Evolutionary conservation across 2,113 vertebrate genomes (phyloP).

Genomic region (Atrichornis clamosus): DNA sequence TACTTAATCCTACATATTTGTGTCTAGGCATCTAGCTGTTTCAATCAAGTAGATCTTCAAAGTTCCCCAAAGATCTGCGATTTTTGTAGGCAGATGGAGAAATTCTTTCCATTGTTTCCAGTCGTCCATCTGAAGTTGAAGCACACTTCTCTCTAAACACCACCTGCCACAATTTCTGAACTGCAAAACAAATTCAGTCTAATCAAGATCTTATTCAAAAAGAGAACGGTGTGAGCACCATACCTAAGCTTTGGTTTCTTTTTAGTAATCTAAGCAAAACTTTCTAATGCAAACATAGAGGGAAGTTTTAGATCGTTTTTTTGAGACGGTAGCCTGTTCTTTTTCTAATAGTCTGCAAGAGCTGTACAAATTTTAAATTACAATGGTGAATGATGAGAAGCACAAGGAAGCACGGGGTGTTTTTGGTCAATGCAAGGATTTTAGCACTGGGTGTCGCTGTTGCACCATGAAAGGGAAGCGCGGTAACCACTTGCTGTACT

Average conservation of each 20-base stretch:
- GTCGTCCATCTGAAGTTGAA: neutral
- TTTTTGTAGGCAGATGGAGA: neutral
- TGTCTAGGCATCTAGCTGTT: neutral
- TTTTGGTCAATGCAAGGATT: neutral
- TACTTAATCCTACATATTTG: neutral
- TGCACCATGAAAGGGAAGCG: neutral
- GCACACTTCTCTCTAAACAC: neutral
- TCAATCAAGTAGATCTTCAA: neutral
- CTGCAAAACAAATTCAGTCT: neutral
- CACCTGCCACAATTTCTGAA: neutral
- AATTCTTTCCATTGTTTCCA: neutral
- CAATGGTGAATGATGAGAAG: neutral
- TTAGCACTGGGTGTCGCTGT: conserved; percentile 58
- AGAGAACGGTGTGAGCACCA: neutral
- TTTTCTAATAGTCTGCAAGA: neutral
- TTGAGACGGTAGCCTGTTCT: neutral
- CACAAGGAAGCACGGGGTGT: neutral
- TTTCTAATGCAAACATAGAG: neutral
- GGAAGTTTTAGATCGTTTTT: neutral
- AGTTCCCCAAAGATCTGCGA: neutral
- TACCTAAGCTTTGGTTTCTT: neutral
- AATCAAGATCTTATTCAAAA: neutral
- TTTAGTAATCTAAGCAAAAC: neutral
- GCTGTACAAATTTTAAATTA: neutral
- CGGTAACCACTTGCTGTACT: rapidly evolving